Evolutionary conservation across 2,797 vertebrate species (phyloP).

Genomic region (Lophotriccus pileatus): DNA sequence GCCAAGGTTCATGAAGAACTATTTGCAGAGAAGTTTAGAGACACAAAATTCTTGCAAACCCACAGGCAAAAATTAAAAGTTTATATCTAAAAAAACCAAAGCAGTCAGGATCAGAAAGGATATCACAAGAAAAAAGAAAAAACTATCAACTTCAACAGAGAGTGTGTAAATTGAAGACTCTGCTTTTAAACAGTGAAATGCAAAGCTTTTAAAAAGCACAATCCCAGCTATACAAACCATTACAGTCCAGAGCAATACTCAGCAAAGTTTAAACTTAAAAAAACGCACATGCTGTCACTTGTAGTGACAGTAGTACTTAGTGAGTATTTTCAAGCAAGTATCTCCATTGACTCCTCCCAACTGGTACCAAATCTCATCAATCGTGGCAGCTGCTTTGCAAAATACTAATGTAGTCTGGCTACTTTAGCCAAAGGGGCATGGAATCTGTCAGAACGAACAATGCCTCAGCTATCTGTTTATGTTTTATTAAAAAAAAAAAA

Average conservation of each 20-base stretch:
- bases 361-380: not conserved
- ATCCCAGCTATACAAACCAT: not conserved
- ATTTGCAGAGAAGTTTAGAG: not conserved
- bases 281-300: not conserved
- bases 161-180: not conserved
- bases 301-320: not conserved
- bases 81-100: not conserved
- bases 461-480: not conserved
- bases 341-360: not conserved
- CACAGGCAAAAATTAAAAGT: rapidly evolving
- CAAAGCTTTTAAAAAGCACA: not conserved
- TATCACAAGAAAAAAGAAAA: not conserved
- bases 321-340: not conserved
- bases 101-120: not conserved
- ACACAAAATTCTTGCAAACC: not conserved
- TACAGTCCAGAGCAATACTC: not conserved
- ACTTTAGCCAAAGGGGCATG: not conserved
- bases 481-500: not conserved
- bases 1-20: not conserved
- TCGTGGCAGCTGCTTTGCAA: not conserved
- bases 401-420: not conserved
- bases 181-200: not conserved
- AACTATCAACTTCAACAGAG: not conserved
- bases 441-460: not conserved
- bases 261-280: not conserved